These are phyloP conservation scores for Hyaena hyaena DNA, from an alignment of 2,113 vertebrate species.

Conservation along the genomic window DNA sequence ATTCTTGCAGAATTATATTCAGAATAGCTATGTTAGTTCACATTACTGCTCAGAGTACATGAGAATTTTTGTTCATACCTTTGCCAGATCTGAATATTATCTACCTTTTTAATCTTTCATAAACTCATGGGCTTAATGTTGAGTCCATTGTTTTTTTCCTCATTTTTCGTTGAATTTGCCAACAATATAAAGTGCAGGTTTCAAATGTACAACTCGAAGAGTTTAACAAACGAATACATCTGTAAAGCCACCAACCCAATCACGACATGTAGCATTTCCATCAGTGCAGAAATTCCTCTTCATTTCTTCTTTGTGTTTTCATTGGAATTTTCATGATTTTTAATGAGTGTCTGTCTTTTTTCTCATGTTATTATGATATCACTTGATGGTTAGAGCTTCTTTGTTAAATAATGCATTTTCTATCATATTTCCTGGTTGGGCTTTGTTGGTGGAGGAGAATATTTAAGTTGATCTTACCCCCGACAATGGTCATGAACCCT, in stretches of 20 bases:
- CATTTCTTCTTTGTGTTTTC: not conserved
- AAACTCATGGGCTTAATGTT: not conserved
- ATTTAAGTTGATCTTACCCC: not conserved
- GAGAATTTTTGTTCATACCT: not conserved
- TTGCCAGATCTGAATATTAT: not conserved
- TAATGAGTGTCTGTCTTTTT: conserved; percentile 1
- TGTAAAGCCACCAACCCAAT: not conserved
- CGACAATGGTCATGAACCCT: not conserved
- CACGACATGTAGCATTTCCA: not conserved
- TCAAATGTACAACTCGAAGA: not conserved
- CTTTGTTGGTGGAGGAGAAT: not conserved
- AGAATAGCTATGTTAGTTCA: not conserved
- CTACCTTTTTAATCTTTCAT: not conserved
- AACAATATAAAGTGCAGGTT: not conserved
- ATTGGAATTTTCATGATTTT: not conserved
- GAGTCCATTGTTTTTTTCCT: not conserved
- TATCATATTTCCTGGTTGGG: not conserved
- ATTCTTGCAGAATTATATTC: not conserved
- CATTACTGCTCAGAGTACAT: not conserved
- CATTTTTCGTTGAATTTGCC: not conserved
- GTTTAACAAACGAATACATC: not conserved
- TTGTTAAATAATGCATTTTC: not conserved
- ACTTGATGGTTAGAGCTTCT: not conserved
- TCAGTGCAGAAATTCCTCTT: not conserved
- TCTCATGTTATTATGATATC: not conserved